Base-by-base conservation (phyloP, 1,140 invertebrate genomes). In the Drosophila sechellia region DNA sequence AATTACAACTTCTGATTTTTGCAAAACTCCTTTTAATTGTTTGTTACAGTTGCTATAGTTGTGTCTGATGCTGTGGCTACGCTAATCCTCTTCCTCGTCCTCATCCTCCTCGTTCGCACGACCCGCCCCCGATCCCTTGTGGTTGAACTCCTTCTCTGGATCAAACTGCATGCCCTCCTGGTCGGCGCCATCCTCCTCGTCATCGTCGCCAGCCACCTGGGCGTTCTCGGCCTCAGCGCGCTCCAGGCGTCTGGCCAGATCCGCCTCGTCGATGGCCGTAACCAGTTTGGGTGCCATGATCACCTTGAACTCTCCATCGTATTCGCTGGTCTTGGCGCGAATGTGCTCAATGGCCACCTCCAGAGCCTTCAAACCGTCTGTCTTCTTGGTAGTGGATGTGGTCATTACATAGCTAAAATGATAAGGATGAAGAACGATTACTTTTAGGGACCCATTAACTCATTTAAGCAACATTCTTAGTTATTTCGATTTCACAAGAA, bases 241-340 rank as follows among this genome's bases (percentile, higher is more conserved):
- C 93, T 99, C 97, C 95, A 99, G 96, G 92, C 98, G 96, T 91
- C 96, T 94, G 13, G 97, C 96, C 68, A 99, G 93, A 92, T 99
- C 98, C 1, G 97, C 97, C 93, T 99, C 99, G 93, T 99, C 99
- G 11, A 97, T 96, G 52, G 99, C 98, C 22, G 99, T 99, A 8
- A 99, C 98, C 52, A 99, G 98, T 94, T 99, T 99, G 45, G 98
- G 98, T 96, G 97, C 96, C 96, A 98, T 98, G 92, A 98, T 96
- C 68, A 99, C 95, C 86, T 97, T 97, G 91, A 99, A 99, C 49
- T 97, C 97, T 70, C 99, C 99, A 49, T 97, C 97, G 11, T 95
- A 94, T 39, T 95, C 94, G 59, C 94, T 95, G 63, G 99, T 99
- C 74, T 95, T 96, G 65, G 95, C 94, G 91, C 97, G 95, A 54